These are phyloP conservation scores for Ailuropoda melanoleuca DNA, from an alignment of 2,113 vertebrate genomes.

Conservation along the genomic window DNA sequence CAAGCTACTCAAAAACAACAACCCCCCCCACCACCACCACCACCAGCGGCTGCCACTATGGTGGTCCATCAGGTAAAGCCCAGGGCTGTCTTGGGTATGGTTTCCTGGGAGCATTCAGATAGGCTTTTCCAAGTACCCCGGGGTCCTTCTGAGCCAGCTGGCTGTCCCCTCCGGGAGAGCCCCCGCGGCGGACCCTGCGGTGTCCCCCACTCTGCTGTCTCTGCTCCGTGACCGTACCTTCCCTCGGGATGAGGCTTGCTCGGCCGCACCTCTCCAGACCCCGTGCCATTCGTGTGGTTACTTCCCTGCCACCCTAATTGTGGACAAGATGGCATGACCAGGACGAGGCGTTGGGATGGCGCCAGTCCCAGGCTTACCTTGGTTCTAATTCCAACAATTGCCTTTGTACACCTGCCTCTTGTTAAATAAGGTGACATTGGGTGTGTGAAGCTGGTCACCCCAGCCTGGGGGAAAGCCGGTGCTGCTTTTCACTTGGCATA, in stretches of 20 bases:
- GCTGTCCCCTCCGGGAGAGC: fast-evolving
- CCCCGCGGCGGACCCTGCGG: fast-evolving
- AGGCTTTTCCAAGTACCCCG: neutral
- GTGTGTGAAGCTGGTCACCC: fast-evolving
- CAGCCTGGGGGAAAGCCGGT: neutral
- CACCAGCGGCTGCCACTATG: fast-evolving
- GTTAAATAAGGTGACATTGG: neutral
- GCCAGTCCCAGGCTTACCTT: neutral
- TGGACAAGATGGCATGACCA: fast-evolving
- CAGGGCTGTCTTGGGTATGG: neutral
- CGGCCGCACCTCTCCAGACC: neutral
- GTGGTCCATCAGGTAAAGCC: neutral
- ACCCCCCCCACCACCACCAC: too few species aligned
- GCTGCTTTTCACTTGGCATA: neutral
- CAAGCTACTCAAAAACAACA: too few species aligned
- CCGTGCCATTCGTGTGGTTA: fast-evolving
- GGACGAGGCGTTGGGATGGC: fast-evolving
- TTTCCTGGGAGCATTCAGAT: too few species aligned
- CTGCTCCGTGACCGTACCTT: fast-evolving
- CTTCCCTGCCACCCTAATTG: fast-evolving
- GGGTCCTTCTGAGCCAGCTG: neutral
- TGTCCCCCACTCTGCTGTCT: fast-evolving
- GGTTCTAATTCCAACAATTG: slow-evolving; percentile 23
- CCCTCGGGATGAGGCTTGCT: fast-evolving
- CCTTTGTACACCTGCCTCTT: neutral